Conservation (phyloP, 2,797 vertebrate genomes). For the Mycteria americana region DNA sequence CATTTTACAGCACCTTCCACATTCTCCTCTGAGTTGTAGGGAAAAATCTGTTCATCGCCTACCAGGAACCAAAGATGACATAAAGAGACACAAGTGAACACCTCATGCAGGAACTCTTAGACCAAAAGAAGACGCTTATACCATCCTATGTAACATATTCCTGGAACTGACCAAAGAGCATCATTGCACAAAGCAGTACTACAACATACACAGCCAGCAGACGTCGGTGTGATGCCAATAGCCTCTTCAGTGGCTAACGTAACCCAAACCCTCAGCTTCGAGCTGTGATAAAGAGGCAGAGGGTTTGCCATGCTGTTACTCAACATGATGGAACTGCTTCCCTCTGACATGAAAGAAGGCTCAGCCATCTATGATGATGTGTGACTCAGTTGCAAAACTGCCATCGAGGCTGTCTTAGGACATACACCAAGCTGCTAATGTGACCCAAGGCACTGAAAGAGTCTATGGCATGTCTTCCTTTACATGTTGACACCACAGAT, state of each 20-base stretch:
- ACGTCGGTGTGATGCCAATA: neutral
- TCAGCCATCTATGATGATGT: neutral
- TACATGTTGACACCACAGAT: neutral
- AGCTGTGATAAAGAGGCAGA: neutral
- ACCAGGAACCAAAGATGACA: neutral
- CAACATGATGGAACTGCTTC: neutral
- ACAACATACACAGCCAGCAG: neutral
- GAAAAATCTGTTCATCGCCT: neutral
- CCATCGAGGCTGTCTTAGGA: neutral
- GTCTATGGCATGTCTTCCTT: neutral
- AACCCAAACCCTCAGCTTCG: neutral
- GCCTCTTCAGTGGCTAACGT: neutral
- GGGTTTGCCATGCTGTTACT: neutral
- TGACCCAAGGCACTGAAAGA: neutral
- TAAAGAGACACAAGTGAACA: neutral
- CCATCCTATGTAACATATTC: neutral
- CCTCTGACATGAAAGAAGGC: neutral
- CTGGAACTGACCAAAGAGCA: neutral
- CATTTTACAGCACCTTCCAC: neutral
- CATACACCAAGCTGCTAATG: neutral
- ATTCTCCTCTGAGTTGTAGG: neutral
- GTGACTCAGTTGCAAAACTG: neutral
- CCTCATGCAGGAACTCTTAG: neutral
- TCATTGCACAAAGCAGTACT: neutral
- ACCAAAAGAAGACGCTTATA: neutral